Evolutionary conservation across 1,140 invertebrate species (phyloP).

Genomic region (Brachionus plicatilis): DNA sequence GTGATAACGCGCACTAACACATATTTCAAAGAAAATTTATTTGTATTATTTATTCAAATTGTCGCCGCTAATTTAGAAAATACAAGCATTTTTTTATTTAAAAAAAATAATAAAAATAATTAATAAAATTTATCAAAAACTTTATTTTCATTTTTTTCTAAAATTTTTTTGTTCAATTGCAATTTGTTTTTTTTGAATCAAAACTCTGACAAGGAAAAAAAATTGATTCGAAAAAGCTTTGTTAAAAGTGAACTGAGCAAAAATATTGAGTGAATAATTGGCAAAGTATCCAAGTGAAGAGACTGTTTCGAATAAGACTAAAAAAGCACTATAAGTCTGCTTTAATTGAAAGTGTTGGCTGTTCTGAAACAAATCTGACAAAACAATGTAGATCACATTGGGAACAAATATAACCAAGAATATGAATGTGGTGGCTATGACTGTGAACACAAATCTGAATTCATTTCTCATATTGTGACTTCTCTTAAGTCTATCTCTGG

Average conservation of each 20-base stretch:
- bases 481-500: not conserved
- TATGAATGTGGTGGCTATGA: not conserved
- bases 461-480: not conserved
- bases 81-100: too few relatives aligned
- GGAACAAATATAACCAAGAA: not conserved
- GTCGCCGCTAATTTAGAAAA: too few relatives aligned
- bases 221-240: not conserved
- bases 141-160: not conserved
- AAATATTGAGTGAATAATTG: not conserved
- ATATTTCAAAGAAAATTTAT: too few relatives aligned
- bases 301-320: not conserved
- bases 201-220: not conserved
- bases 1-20: too few relatives aligned
- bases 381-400: not conserved
- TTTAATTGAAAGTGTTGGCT: not conserved
- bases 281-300: not conserved
- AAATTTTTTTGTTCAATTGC: not conserved
- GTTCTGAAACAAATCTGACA: not conserved
- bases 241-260: not conserved
- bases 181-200: not conserved
- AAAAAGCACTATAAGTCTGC: not conserved
- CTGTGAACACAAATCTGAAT: not conserved
- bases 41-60: too few relatives aligned
- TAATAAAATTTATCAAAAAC: too few relatives aligned
- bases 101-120: too few relatives aligned